Conservation (phyloP, 2,113 vertebrate genomes). For the Turdus rufiventris region DNA sequence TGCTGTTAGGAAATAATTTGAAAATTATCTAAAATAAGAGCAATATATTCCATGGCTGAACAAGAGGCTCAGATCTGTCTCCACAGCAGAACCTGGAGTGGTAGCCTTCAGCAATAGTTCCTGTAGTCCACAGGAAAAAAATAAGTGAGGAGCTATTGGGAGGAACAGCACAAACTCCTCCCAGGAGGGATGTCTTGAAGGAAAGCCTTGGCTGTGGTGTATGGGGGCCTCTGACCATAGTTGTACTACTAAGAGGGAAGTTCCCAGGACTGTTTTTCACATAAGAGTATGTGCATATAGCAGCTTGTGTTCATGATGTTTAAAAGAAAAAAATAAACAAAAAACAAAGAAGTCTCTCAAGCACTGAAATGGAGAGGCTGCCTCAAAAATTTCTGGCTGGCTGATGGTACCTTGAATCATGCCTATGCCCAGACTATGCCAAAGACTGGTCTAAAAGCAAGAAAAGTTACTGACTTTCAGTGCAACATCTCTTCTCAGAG, state of each 20-base stretch:
- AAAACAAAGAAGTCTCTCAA: not conserved
- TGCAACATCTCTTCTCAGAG: not conserved
- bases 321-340: not conserved
- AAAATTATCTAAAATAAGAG: constrained; percentile 43
- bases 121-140: not conserved
- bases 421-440: not conserved
- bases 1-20: constrained; percentile 41
- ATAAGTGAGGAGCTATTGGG: not conserved
- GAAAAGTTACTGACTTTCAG: not conserved
- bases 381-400: not conserved
- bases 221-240: not conserved
- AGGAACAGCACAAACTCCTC: not conserved
- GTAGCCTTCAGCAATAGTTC: not conserved
- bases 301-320: not conserved
- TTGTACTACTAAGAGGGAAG: not conserved
- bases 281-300: not conserved
- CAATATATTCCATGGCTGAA: not conserved
- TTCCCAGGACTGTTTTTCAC: not conserved
- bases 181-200: not conserved
- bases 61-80: not conserved
- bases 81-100: not conserved
- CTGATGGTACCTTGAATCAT: not conserved
- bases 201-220: not conserved
- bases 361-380: not conserved
- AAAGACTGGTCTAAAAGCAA: not conserved